Evolutionary conservation across 2,888 invertebrate genomes (phyloP), one percentile per base, ranked within the genome.

Genomic region (Clivina fossor): DNA sequence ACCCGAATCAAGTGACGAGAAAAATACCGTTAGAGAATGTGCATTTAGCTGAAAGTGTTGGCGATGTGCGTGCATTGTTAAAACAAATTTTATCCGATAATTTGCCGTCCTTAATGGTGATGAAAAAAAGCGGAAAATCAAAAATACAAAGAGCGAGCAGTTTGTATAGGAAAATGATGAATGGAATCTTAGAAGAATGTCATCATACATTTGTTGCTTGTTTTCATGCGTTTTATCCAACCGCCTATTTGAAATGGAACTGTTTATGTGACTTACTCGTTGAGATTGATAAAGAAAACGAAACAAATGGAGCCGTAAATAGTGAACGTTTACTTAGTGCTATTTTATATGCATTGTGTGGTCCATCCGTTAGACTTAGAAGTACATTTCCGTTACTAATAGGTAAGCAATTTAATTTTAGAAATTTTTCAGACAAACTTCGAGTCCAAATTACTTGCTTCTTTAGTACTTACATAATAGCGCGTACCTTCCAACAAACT

Each of bases 221-320:
- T 69, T 97, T 94, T 68, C 93, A 96, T 72, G 93, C 93, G 0
- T 97, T 98, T 76, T 96, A 93, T 73, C 96, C 97, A 0, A 95
- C 94, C 0, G 90, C 92, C 0, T 86, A 86, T 49, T 76, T 96
- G 47, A 96, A 96, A 71, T 96, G 96, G 95, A 87, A 87, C 61
- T 90, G 91, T 66, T 76, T 97, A 1, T 93, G 94, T 70, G 90
- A 91, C 65, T 72, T 92, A 57, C 74, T 93, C n/a, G 79, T 80
- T 20, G 80, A 86, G 68, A 81, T 83, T 67, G 81, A 83, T 58
- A 85, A 84, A 74, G 86, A 77, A 56, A 69, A 72, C 4, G 68
- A 64, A 49, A 53, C 60, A 19, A 60, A 60, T 56, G 72, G 73
- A 2, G 68, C 67, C 13, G 69, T 73, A n/a, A 71, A 74, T 41